Base-by-base conservation (phyloP, 1,140 invertebrate genomes). In the Aphis craccivora region DNA sequence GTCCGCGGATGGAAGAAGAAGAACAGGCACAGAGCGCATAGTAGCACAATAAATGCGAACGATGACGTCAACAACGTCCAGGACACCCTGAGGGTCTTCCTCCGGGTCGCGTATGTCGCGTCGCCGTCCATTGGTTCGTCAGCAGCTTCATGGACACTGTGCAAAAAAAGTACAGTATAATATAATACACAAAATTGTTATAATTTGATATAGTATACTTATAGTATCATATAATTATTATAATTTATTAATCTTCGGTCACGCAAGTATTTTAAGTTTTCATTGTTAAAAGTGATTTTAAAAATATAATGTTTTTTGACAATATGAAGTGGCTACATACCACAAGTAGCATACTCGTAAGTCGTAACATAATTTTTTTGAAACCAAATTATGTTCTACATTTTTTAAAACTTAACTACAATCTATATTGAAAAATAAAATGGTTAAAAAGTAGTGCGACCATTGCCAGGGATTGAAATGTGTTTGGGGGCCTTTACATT, bases 1-100 rank as follows among this genome's bases (percentile, higher is more conserved):
- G 81, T 22, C 0, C 45, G 76, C 37, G 91, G 81, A 3, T 43
- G 48, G 35, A 93, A 93, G 35, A 55, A 48, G 48, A 93, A 86
- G 48, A 93, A 93, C 81, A 93, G 48, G 23, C 91, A 93, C 40
- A 93, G 23, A 6, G 76, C 76, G 35, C 91, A 93, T 3, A 93
- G 51, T 18, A 93, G 91, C n/a, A 93, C 76, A 22, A 93, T 53
- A 23, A 93, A 25, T n/a, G 91, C 91, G 14, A 93, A 53, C 48
- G 81, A 93, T 11, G 91, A 93, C 76, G 91, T 83, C 45, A 93
- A 9, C 48, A 93, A 14, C 7, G 76, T 84, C 76, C 67, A 93
- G 35, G 76, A 83, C 35, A 53, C 45, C 23, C 91, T 53, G 1
- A 53, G 35, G 22, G 35, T 4, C 8, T 93, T 93, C 37, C 76